Percentiles rank a stretch among this genome's conserved stretches.
phyloP scores from a whole-genome alignment of 2,113 vertebrate species.

The Elephantulus edwardii region DNA sequence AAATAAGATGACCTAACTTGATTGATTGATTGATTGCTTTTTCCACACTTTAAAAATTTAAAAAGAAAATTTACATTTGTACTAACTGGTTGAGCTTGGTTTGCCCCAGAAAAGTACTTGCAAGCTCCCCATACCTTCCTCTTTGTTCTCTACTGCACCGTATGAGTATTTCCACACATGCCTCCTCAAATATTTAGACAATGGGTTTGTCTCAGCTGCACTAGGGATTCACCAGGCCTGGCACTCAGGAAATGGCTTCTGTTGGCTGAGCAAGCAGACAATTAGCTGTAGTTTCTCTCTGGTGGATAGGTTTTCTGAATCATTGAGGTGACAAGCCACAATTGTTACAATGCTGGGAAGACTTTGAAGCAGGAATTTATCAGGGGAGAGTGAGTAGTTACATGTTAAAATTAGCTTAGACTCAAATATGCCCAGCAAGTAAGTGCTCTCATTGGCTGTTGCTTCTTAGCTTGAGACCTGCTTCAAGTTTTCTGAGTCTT shows the following conservation, averaged over 20 bases:
- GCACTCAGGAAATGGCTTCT: background rate
- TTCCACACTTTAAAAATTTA: background rate
- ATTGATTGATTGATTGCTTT: too few species aligned
- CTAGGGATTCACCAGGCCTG: background rate
- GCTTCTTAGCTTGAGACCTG: background rate
- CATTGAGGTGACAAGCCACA: background rate
- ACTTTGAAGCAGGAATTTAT: background rate
- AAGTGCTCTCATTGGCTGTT: background rate
- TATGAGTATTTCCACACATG: fast-evolving
- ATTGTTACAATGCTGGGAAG: background rate
- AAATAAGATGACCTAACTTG: background rate
- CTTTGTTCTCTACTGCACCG: fast-evolving
- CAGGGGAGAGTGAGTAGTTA: background rate
- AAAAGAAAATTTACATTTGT: background rate
- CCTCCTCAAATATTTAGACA: background rate
- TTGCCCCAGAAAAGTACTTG: background rate
- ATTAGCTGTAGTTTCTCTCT: background rate
- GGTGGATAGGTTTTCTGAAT: background rate
- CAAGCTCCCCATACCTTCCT: background rate
- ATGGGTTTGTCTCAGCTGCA: background rate
- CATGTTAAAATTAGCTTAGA: background rate
- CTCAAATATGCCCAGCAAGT: background rate
- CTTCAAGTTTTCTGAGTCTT: background rate
- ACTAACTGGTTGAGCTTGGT: background rate
- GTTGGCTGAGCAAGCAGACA: background rate